A percentile compares a stretch with the other conserved stretches of the same genome.
These are phyloP conservation scores for Hedya salicella DNA, from an alignment of 2,888 invertebrate genomes.

Conservation along the genomic window DNA sequence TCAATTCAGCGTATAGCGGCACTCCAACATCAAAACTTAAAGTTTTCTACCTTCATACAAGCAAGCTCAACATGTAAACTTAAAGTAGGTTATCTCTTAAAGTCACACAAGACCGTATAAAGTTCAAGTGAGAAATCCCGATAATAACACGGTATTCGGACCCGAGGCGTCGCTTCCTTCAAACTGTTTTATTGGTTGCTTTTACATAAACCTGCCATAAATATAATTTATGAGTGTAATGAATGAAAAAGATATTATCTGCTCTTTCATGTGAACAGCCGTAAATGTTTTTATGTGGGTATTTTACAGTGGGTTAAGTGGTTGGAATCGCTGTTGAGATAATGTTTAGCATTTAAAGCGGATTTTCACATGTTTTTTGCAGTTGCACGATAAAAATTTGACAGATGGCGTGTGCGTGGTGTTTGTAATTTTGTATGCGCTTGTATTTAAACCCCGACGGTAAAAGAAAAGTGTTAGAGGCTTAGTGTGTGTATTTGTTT, in stretches of 20 bases:
- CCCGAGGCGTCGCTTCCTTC: slow-evolving; percentile 15
- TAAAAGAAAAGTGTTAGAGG: too few relatives aligned
- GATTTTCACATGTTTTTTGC: slow-evolving; percentile 10
- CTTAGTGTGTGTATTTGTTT: too few relatives aligned
- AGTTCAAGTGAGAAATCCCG: slow-evolving; percentile 7
- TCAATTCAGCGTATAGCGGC: too few relatives aligned
- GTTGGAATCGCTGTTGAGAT: slow-evolving; percentile 15
- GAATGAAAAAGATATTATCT: slow-evolving; percentile 42
- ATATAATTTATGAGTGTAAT: slow-evolving; percentile 41
- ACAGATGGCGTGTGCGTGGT: too few relatives aligned
- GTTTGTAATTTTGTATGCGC: neutral
- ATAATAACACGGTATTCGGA: neutral
- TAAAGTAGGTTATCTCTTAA: neutral
- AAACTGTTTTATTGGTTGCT: slow-evolving; percentile 42
- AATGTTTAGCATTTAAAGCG: slow-evolving; percentile 16
- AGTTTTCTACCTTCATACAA: neutral
- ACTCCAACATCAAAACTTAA: neutral
- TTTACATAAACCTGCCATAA: slow-evolving; percentile 43
- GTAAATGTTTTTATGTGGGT: slow-evolving; percentile 35
- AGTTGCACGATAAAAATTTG: neutral
- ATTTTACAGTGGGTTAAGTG: slow-evolving; percentile 37
- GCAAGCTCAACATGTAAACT: neutral
- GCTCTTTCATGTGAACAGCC: slow-evolving; percentile 10
- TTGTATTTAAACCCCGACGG: too few relatives aligned
- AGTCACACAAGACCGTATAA: slow-evolving; percentile 15